These are phyloP conservation scores for Montifringilla adamsi DNA, from an alignment of 2,113 vertebrate species.

Conservation along the genomic window DNA sequence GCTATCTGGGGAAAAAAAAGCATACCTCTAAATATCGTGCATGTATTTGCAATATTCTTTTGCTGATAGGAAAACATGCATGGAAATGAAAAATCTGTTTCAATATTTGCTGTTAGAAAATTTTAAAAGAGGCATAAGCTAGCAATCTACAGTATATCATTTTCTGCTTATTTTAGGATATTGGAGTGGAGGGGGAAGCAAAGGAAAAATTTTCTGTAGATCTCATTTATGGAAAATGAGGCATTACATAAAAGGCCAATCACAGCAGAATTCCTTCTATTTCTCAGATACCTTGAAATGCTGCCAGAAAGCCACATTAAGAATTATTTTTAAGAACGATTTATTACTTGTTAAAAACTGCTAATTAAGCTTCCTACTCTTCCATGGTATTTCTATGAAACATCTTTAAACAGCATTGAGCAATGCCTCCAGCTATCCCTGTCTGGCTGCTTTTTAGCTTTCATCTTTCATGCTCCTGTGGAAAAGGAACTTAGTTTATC, in stretches of 20 bases:
- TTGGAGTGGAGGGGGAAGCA: neutral
- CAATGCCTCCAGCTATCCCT: neutral
- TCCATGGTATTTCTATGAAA: neutral
- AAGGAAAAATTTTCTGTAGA: neutral
- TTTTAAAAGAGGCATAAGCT: neutral
- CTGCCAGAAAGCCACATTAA: neutral
- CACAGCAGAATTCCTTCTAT: neutral
- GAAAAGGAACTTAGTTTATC: neutral
- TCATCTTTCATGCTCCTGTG: neutral
- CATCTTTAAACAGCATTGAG: neutral
- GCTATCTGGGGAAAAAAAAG: neutral
- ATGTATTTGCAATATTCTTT: neutral
- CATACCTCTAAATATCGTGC: neutral
- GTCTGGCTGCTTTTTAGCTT: neutral
- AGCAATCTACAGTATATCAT: neutral
- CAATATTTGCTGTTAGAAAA: neutral
- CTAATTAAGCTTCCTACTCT: neutral
- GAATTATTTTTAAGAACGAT: neutral
- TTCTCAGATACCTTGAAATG: neutral
- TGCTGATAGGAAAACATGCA: neutral
- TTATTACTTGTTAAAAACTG: neutral
- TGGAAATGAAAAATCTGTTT: neutral
- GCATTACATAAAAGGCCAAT: neutral
- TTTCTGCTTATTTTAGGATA: neutral
- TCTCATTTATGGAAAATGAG: neutral